phyloP scores from a whole-genome alignment of 2,113 vertebrate species.

The Scolopax mira region DNA sequence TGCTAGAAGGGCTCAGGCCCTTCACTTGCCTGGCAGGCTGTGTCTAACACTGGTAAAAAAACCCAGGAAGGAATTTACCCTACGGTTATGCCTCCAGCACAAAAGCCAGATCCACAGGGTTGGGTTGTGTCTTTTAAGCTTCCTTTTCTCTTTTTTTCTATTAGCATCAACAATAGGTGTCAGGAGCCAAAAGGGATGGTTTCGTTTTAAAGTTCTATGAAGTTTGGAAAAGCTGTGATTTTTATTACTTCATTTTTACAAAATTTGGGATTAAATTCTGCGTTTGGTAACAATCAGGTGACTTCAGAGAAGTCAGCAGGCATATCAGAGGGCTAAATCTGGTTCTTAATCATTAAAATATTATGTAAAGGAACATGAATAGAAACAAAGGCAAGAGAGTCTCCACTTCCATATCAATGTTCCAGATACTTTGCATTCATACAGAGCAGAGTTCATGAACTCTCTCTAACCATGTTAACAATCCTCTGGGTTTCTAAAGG shows the following conservation, averaged over 20 bases:
- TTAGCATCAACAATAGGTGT: not conserved
- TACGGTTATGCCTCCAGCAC: not conserved
- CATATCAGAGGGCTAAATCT: slow-evolving; percentile 34
- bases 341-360: slow-evolving; percentile 64
- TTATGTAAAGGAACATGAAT: slow-evolving; percentile 71
- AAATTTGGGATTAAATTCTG: not conserved
- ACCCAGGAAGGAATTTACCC: not conserved
- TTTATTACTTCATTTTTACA: slow-evolving; percentile 21
- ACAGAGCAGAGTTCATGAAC: slow-evolving; percentile 83
- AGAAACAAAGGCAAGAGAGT: slow-evolving; percentile 62
- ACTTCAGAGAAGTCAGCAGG: slow-evolving; percentile 23
- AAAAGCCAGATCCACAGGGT: not conserved
- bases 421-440: slow-evolving; percentile 77
- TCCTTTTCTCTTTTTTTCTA: not conserved
- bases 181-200: not conserved
- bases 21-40: not conserved
- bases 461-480: slow-evolving; percentile 78
- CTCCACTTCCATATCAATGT: slow-evolving; percentile 78
- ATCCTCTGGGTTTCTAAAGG: slow-evolving; percentile 80
- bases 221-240: not conserved
- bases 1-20: not conserved
- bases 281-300: not conserved
- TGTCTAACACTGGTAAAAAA: not conserved
- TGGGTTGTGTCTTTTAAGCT: not conserved
- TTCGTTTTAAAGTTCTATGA: not conserved